phyloP scores from a whole-genome alignment of 1,140 invertebrate species.

The Zaprionus gabonicus region DNA sequence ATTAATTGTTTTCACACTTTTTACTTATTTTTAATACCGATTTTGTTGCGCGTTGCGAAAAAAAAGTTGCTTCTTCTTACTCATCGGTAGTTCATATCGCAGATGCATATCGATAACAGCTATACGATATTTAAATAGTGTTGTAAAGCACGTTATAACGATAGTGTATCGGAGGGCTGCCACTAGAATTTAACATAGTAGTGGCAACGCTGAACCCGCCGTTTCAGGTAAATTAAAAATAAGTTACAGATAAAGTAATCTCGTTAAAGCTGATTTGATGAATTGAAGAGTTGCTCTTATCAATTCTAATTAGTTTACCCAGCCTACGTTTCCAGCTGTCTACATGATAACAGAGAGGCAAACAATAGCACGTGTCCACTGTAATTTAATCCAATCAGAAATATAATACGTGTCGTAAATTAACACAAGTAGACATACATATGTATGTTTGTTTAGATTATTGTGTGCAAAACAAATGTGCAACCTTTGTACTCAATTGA shows the following conservation, averaged over 20 bases:
- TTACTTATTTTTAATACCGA: conserved; percentile 61
- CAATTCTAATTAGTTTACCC: background rate
- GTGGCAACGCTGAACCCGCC: background rate
- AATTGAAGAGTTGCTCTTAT: background rate
- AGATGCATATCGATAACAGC: conserved; percentile 1
- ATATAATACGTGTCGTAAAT: background rate
- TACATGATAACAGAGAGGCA: background rate
- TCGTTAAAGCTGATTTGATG: background rate
- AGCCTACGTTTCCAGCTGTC: background rate
- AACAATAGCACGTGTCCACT: background rate
- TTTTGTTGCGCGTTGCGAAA: conserved; percentile 75
- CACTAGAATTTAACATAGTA: background rate
- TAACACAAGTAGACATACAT: background rate
- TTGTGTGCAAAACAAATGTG: background rate
- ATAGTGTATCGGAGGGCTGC: conserved; percentile 8
- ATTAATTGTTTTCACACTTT: conserved; percentile 49
- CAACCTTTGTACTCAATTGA: conserved; percentile 5
- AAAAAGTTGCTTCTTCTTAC: conserved; percentile 58
- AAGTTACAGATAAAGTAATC: background rate
- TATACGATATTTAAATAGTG: conserved; percentile 17
- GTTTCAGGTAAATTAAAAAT: background rate
- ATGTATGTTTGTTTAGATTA: background rate
- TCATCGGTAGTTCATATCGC: conserved; percentile 41
- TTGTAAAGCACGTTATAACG: conserved; percentile 1
- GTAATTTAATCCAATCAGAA: background rate